Base-by-base conservation (phyloP, 2,113 vertebrate species). In the Oophaga pumilio region DNA sequence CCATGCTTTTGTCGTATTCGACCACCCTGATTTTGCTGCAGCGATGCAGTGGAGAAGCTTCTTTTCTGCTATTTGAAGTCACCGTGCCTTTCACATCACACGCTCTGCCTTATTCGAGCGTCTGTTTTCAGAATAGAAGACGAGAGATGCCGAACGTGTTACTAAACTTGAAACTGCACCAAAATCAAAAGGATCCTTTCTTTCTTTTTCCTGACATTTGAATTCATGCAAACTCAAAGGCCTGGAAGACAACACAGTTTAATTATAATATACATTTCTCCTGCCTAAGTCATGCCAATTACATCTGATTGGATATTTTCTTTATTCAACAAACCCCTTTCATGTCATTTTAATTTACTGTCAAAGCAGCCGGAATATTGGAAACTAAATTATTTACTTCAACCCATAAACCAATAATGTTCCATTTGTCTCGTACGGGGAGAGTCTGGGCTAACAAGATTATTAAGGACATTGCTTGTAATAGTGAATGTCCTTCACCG, bases 331-430 rank as follows among this genome's bases (percentile, higher is more conserved):
- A 97, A 96, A 93, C 93, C 95, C 95, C 96, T 98, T 98, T 96
- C 98, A 98, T 98, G 97, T 99, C 97, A 95, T 96, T 98, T 97
- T 97, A 97, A 98, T 98, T 98, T 97, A 96, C 96, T 97, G 97
- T 98, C 98, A 97, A 95, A 97, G 96, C 95, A 96, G 96, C 93
- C 93, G 95, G 96, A 97, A 97, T 97, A 97, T 97, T 96, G 95
- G 96, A 96, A 96, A 96, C 96, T 94, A 97, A 96, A 97, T 98
- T 98, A 99, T 98, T 97, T 98, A 98, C 97, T 96, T 96, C 96
- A 95, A 95, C 94, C 94, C 95, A 96, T 97, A 97, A 97, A 96
- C 97, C 97, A 97, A 97, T 97, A 97, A 98, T 95, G 96, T 95
- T 96, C 96, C 97, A 97, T 97, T 98, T 96, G 97, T 98, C 97